Evolutionary conservation across 2,113 vertebrate species (phyloP).

Genomic region (Anoura caudifer): DNA sequence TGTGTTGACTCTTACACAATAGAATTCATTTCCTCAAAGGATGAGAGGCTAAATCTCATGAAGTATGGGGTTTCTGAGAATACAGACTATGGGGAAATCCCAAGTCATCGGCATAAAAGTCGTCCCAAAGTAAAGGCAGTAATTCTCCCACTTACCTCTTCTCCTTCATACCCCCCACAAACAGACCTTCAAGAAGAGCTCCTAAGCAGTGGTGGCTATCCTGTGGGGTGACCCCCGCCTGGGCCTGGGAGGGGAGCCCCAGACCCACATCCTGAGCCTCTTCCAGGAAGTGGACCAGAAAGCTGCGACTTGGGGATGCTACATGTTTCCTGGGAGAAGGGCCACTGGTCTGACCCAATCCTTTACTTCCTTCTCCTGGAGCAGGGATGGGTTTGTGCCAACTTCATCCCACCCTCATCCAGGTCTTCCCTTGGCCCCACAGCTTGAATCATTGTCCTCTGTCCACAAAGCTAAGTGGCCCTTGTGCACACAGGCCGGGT

Average conservation of each 20-base stretch:
- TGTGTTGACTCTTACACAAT: background rate
- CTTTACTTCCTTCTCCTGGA: background rate
- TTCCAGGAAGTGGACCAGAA: background rate
- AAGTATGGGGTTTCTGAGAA: background rate
- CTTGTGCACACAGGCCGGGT: background rate
- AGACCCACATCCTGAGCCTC: background rate
- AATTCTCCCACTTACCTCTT: background rate
- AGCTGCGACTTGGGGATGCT: background rate
- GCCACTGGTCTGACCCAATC: background rate
- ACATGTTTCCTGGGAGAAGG: background rate
- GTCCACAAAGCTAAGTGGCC: background rate
- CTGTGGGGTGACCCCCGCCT: background rate
- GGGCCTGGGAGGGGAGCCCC: background rate
- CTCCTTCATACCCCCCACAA: background rate
- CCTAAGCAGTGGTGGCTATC: background rate
- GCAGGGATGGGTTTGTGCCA: background rate
- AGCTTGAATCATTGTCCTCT: background rate
- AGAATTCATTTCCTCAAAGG: background rate
- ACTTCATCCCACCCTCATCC: background rate
- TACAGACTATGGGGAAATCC: background rate
- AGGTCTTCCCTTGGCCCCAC: no score
- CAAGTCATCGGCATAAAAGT: background rate
- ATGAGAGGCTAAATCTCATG: background rate
- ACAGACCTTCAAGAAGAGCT: background rate
- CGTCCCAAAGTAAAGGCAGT: background rate